These are phyloP conservation scores for Lathamus discolor DNA, from an alignment of 2,113 vertebrate genomes.

Conservation along the genomic window DNA sequence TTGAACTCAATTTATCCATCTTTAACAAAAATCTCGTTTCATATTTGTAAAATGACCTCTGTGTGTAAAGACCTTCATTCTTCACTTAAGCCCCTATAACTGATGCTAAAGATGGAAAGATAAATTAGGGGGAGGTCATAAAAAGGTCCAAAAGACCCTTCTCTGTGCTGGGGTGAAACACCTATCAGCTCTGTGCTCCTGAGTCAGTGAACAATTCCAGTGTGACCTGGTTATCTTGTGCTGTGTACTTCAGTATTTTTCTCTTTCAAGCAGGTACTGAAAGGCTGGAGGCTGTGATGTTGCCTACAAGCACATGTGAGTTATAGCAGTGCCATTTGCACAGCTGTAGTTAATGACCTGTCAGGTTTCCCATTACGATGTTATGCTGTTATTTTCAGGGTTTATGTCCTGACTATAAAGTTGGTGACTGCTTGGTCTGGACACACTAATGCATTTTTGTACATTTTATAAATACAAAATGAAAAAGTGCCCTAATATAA, in stretches of 20 bases:
- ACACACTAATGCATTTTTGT: slow-evolving; percentile 3
- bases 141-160: neutral
- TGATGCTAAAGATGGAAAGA: neutral
- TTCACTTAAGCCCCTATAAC: neutral
- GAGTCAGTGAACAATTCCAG: neutral
- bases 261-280: neutral
- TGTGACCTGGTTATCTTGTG: neutral
- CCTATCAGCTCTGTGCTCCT: neutral
- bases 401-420: slow-evolving; percentile 51
- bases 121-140: neutral
- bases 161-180: neutral
- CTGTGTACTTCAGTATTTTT: neutral
- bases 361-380: slow-evolving; percentile 54
- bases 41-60: neutral
- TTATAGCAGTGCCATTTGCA: slow-evolving; percentile 11
- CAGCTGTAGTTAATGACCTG: slow-evolving; percentile 34
- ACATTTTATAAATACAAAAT: slow-evolving; percentile 13
- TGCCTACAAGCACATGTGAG: neutral
- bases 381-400: slow-evolving; percentile 39
- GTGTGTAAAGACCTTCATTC: neutral
- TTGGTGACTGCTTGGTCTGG: slow-evolving; percentile 28
- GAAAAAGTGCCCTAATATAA: neutral
- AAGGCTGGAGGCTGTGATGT: neutral
- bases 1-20: neutral
- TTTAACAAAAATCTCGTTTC: neutral